Evolutionary conservation across 2,797 vertebrate species (phyloP).

Genomic region (Emys orbicularis): DNA sequence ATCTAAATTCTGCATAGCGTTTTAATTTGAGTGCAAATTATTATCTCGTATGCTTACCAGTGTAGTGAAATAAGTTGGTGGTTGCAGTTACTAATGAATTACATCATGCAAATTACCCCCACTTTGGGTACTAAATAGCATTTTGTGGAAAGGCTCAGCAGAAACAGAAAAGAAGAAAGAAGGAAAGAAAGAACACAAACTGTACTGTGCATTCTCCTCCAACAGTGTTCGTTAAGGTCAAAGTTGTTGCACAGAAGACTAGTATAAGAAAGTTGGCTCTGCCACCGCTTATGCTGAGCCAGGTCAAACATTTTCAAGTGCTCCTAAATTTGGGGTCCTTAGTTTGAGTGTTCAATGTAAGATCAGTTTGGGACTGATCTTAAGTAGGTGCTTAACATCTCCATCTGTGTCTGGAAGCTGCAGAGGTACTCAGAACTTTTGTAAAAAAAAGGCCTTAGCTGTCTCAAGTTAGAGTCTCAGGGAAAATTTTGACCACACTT

Average conservation of each 20-base stretch:
- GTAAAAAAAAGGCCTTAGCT: neutral
- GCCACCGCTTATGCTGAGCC: neutral
- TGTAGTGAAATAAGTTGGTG: neutral
- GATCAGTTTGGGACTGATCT: neutral
- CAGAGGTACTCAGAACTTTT: neutral
- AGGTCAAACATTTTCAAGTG: neutral
- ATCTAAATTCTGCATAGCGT: neutral
- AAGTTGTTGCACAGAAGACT: neutral
- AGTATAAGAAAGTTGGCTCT: neutral
- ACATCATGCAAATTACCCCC: neutral
- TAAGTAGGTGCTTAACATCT: neutral
- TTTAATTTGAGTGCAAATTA: neutral
- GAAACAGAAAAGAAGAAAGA: neutral
- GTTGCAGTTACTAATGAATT: neutral
- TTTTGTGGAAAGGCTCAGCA: neutral
- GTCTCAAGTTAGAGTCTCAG: neutral
- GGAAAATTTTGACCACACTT: neutral
- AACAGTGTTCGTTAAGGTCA: neutral
- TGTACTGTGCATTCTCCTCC: neutral
- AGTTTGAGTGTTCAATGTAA: neutral
- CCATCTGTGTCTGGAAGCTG: neutral
- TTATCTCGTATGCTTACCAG: neutral
- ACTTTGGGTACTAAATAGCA: neutral
- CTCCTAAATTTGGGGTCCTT: neutral
- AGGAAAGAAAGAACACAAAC: neutral